phyloP scores from a whole-genome alignment of 2,797 vertebrate species.

The Gymnoscopelus microlampas region DNA sequence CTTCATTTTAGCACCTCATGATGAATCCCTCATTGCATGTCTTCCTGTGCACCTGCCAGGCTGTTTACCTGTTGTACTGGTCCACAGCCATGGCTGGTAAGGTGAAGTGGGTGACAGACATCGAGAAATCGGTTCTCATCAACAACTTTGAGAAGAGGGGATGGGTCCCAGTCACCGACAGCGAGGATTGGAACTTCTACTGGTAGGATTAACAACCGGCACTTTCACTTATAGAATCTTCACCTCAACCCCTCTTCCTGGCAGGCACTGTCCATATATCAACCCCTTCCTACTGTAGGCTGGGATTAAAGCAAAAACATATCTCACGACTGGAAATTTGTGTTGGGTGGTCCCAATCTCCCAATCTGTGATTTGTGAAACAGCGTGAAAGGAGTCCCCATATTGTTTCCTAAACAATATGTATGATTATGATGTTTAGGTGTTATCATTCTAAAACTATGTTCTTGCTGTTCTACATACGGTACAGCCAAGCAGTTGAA shows the following conservation, averaged over 20 bases:
- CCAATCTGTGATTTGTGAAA: no score
- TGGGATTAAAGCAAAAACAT: no score
- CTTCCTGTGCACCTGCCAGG: not conserved
- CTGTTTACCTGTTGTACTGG: constrained; percentile 43
- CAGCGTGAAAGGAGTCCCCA: no score
- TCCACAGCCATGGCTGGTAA: constrained; percentile 88
- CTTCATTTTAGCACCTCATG: no score
- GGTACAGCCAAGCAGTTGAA: no score
- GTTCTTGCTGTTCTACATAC: no score
- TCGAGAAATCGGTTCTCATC: constrained; percentile 97
- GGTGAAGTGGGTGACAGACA: constrained; percentile 98
- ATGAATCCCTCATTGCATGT: no score
- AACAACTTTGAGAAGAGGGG: constrained; percentile 99
- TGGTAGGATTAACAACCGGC: constrained; percentile 80
- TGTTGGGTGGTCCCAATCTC: no score
- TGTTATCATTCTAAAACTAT: no score
- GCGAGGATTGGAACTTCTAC: constrained; percentile 98
- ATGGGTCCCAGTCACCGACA: constrained; percentile 93
- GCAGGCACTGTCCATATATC: not conserved
- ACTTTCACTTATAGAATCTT: not conserved
- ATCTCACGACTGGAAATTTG: no score
- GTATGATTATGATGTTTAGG: no score
- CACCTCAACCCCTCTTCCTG: not conserved
- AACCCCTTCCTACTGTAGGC: not conserved
- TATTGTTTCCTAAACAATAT: no score